Conservation (phyloP, 2,888 invertebrate genomes). For the Nineta flava region DNA sequence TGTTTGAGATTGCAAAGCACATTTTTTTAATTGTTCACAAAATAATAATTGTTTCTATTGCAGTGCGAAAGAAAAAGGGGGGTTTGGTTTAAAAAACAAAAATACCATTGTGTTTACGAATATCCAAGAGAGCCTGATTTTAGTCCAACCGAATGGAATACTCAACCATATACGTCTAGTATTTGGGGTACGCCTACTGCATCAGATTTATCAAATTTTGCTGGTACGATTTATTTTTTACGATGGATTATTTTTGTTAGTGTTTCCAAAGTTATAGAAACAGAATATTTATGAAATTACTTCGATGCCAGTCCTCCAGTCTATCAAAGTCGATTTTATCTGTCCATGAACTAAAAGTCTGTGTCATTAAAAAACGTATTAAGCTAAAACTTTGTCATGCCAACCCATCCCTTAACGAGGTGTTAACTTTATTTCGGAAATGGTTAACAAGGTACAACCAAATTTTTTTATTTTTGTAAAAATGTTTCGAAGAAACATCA, state of each 20-base stretch:
- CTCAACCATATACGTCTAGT: conserved; percentile 23
- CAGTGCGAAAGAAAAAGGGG: conserved; percentile 21
- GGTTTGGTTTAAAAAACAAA: conserved; percentile 69
- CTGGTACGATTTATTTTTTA: conserved; percentile 26
- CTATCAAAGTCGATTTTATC: too few relatives aligned
- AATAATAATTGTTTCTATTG: conserved; percentile 21
- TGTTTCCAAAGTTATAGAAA: too few relatives aligned
- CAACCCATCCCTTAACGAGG: too few relatives aligned
- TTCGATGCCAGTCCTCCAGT: too few relatives aligned
- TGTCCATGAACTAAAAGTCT: too few relatives aligned
- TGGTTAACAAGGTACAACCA: too few relatives aligned
- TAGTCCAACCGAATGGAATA: conserved; percentile 15
- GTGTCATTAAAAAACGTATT: too few relatives aligned
- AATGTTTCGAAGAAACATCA: too few relatives aligned
- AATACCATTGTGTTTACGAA: conserved; percentile 71
- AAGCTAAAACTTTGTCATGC: too few relatives aligned
- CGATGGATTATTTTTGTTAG: neutral
- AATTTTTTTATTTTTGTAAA: too few relatives aligned
- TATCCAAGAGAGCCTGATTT: conserved; percentile 55
- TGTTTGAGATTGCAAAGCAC: neutral
- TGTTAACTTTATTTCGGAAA: too few relatives aligned
- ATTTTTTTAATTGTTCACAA: neutral
- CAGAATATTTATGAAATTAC: too few relatives aligned
- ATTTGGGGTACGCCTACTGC: conserved; percentile 26
- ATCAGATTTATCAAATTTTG: conserved; percentile 36